phyloP scores from a whole-genome alignment of 2,113 vertebrate species.

The Crotalus tigris region DNA sequence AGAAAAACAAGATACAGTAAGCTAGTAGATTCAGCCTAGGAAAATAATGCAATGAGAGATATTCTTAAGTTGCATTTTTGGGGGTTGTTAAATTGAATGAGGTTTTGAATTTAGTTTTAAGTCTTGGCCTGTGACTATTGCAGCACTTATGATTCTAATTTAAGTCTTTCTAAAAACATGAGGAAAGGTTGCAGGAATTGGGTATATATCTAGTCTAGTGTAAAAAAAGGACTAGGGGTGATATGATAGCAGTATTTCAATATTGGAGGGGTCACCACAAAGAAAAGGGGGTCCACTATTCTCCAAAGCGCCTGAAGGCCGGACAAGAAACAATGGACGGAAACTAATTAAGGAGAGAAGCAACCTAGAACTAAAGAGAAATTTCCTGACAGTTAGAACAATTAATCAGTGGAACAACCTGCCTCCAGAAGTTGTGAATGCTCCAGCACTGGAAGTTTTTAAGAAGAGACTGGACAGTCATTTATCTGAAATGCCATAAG shows the following conservation, averaged over 20 bases:
- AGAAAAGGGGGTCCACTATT: background rate
- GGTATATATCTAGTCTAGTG: background rate
- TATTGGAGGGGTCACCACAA: background rate
- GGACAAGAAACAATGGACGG: background rate
- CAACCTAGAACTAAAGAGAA: background rate
- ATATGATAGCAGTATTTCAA: background rate
- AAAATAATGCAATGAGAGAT: conserved; percentile 49
- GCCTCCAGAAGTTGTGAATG: background rate
- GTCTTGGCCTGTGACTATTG: background rate
- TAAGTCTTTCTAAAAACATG: background rate
- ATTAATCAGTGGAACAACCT: background rate
- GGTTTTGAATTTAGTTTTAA: conserved; percentile 29
- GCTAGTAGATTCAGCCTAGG: conserved; percentile 51
- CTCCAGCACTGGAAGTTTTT: background rate
- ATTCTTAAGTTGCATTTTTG: conserved; percentile 35
- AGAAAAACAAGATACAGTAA: conserved; percentile 33
- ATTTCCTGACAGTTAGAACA: background rate
- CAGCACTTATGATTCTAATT: background rate
- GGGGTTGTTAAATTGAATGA: conserved; percentile 52
- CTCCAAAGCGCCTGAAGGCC: background rate
- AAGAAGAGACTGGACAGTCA: background rate
- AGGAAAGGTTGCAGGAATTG: background rate
- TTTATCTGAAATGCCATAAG: background rate
- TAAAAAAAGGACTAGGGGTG: background rate
- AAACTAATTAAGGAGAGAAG: background rate